Evolutionary conservation across 2,797 vertebrate species (phyloP), one percentile per base, ranked within the genome.

Genomic region (Anisognathus igniventris): DNA sequence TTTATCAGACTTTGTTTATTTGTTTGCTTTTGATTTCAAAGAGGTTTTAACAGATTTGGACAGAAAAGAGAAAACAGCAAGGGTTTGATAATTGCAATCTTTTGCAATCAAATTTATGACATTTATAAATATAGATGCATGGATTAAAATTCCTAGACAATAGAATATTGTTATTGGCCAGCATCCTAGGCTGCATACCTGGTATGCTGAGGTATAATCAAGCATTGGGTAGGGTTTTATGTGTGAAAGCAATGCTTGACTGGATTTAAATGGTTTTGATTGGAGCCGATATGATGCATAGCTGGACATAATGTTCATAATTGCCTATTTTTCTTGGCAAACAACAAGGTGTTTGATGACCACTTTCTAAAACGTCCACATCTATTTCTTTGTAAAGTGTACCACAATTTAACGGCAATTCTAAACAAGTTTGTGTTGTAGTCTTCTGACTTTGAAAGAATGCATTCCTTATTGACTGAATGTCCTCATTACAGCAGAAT

Each of bases 261-360:
- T 97, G 92, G 95, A 90, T 97, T 96, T 96, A 94, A 97, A 97
- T 95, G 89, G 92, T 96, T 98, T 96, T 97, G 96, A 97, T 93
- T 96, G 94, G 97, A 96, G 93, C 73, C 48, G 57, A 96, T 97
- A 96, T 79, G 95, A 96, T 93, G 96, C 96, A 96, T 97, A 97
- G 94, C 96, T 97, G 96, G 93, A 88, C 60, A 96, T 96, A 97
- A 97, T 91, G 93, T 78, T 97, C 95, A 93, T 97, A 97, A 97
- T 97, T 93, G 96, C 92, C 91, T 96, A 77, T 97, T 98, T 98
- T 97, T 97, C 93, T 97, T 97, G 96, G 96, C 97, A 95, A 95
- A 96, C 67, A 94, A 91, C 56, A 93, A 84, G 68, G 88, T 74
- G 70, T 84, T 96, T 97, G 93, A 96, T 95, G 95, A 92, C 70